Conservation (phyloP, 2,888 invertebrate species). For the Apeira syringaria region DNA sequence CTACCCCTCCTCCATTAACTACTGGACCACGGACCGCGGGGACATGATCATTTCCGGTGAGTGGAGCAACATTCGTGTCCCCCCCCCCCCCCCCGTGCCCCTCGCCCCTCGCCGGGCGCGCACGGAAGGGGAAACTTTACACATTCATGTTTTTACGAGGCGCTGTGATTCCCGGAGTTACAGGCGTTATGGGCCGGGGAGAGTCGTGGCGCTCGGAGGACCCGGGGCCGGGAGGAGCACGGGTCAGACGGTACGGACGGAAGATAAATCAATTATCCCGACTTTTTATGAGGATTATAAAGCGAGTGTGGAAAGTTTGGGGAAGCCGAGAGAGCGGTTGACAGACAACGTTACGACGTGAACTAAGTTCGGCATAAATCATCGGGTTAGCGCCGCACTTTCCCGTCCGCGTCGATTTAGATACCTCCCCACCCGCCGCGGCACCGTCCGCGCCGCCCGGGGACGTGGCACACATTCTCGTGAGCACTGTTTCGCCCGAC, state of each 20-base stretch:
- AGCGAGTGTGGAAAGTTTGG: slow-evolving; percentile 17
- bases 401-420: no score
- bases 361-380: no score
- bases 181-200: slow-evolving; percentile 34
- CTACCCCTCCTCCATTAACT: slow-evolving; percentile 96
- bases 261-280: slow-evolving; percentile 25
- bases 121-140: slow-evolving; percentile 38
- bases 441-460: no score
- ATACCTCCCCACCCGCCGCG: no score
- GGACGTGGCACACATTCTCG: no score
- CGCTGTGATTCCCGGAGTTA: slow-evolving; percentile 38
- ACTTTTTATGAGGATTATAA: slow-evolving; percentile 26
- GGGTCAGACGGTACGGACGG: slow-evolving; percentile 14
- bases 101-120: slow-evolving; percentile 34
- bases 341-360: no score
- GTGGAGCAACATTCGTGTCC: slow-evolving; percentile 43
- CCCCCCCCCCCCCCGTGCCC: slow-evolving; percentile 30
- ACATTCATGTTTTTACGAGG: slow-evolving; percentile 38
- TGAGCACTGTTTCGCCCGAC: no score
- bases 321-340: slow-evolving; percentile 5
- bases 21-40: slow-evolving; percentile 95
- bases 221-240: slow-evolving; percentile 17
- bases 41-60: slow-evolving; percentile 97
- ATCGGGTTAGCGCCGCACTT: no score
- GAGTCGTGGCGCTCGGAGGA: slow-evolving; percentile 26